Base-by-base conservation (phyloP, 2,113 vertebrate species). In the Verasper variegatus region DNA sequence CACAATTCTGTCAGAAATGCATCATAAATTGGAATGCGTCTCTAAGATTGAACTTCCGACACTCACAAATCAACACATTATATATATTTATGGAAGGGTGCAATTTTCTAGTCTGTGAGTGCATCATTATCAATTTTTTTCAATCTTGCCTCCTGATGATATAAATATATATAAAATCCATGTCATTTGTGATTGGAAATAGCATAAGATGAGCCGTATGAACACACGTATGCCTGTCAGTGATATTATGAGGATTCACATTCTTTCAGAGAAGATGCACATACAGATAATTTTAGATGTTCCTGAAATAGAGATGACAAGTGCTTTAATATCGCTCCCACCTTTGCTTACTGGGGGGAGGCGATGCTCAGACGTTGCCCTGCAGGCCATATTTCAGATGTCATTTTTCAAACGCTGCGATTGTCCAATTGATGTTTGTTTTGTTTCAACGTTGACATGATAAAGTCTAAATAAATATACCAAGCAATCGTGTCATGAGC, bases 221-320 rank as follows among this genome's bases (percentile, higher is more conserved):
- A 31, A 31, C 31, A 31, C 31, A 31, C 37, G 11, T 12, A 40
- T 12, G 52, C 45, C 24, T 71, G 65, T 77, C 80, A 80, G 31
- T 62, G 18, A 37, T 20, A 31, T 31, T 9, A 31, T 37, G 27
- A 60, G 4, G 27, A 76, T 56, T 58, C 31, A 68, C 37, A 54
- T 49, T 65, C 45, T 62, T 42, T 42, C 20, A 65, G 9, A 59
- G 24, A 56, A 42, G 45, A 67, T 18, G 23, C 62, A 71, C 40
- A 58, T 37, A 45, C 23, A 68, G 55, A 68, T 71, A 57, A 63
- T 67, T 81, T 88, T 81, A 78, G 68, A 81, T 77, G 62, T 62
- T 71, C 76, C 74, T 70, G 64, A 85, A 89, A 89, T 83, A 84
- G 68, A 87, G 52, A 79, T 78, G 71, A 70, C 78, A 89, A 79